Percentiles rank a stretch among this genome's conserved stretches.
phyloP scores from a whole-genome alignment of 2,113 vertebrate species.

The Chloebia gouldiae region DNA sequence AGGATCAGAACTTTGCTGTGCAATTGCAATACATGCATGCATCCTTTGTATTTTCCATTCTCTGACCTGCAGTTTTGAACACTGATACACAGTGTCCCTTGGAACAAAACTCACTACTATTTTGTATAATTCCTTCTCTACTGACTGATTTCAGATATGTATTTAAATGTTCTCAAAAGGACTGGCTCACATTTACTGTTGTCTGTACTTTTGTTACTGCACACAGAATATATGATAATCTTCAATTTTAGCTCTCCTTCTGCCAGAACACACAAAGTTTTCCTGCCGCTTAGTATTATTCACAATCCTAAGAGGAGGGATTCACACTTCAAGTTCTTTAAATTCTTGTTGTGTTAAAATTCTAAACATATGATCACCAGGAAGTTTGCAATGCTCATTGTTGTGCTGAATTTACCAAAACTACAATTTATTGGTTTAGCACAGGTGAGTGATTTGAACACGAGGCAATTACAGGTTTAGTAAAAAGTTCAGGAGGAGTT shows the following conservation, averaged over 20 bases:
- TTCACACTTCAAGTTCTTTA: not conserved
- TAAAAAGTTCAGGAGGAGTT: not conserved
- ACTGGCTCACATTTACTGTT: accelerated
- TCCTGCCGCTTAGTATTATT: accelerated
- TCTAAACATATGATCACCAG: not conserved
- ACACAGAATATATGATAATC: not conserved
- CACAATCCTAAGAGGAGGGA: not conserved
- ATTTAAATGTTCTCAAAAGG: not conserved
- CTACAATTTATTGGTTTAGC: not conserved
- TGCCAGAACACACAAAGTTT: not conserved
- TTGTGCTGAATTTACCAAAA: not conserved
- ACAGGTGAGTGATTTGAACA: not conserved
- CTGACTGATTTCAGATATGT: not conserved
- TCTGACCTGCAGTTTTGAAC: not conserved
- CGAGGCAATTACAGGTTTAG: not conserved
- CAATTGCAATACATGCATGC: accelerated
- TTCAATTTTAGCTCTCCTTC: not conserved
- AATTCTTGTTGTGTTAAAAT: not conserved
- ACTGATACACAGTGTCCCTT: not conserved
- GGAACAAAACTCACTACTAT: not conserved
- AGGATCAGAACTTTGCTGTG: not conserved
- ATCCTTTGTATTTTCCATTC: not conserved
- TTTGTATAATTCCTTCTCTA: not conserved
- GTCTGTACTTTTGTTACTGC: not conserved
- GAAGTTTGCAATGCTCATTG: not conserved